Base-by-base conservation (phyloP, 2,888 invertebrate species). In the Brenthis daphne region DNA sequence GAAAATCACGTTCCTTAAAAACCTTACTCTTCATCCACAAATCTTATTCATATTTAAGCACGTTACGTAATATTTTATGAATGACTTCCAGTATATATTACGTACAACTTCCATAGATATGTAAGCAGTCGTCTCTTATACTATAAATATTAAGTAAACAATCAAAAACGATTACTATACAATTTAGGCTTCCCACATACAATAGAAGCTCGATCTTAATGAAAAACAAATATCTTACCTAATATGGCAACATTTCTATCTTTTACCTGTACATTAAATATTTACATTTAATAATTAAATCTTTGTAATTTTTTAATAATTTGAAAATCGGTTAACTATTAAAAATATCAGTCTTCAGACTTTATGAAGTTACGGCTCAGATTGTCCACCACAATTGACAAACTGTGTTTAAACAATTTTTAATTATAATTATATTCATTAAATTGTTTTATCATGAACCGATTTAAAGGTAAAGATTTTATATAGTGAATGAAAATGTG, bases 241-340 rank as follows among this genome's bases (percentile, higher is more conserved):
- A 75, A 67, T 73, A 75, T 75, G 75, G 75, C 75, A 74, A 74
- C 75, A 68, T 73, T 72, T 69, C 70, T 73, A 70, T 73, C 61
- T 58, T 47, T 63, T 63, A 63, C 37, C 63, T 63, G 53, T 63
- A 63, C 63, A 63, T 53, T 53, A 37, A 67, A 51, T 67, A 67
- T 67, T 61, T 67, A 67, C 66, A 67, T 55, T 53, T 60, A 51
- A 20, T 60, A 37, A 37, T 63, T 43, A 53, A 63, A 53, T 53
- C 16, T 43, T 11, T 63, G 13, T 3, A 63, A n/a, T 14, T 63
- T 29, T 54, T 63, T 54, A 37, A 63, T 63, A 63, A 37, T 43
- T 43, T 63, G 63, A 54, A 63, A 63, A 37, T 53, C 37, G 51
- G 20, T 53, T 63, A 63, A 53, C 51, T 53, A 61, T 67, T 69